Conservation (phyloP, 2,113 vertebrate genomes). For the Ursus arctos region DNA sequence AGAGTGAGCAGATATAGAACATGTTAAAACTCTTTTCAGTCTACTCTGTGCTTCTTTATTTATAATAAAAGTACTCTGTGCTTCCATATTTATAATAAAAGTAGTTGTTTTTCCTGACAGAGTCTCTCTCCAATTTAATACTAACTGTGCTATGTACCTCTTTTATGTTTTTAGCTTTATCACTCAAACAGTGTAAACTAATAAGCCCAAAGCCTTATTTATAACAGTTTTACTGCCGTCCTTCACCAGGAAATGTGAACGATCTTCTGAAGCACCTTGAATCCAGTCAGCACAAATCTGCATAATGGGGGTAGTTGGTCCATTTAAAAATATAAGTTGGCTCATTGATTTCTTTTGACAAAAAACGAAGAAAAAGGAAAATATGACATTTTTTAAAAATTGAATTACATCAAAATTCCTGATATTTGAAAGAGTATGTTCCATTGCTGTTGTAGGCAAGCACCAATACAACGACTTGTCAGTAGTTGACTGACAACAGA, state of each 20-base stretch:
- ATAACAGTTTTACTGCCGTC: not conserved
- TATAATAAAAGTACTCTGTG: not conserved
- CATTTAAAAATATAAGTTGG: not conserved
- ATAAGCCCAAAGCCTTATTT: not conserved
- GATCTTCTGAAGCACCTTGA: not conserved
- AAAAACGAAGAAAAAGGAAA: not conserved
- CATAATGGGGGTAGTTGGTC: not conserved
- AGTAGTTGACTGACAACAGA: not conserved
- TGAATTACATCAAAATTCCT: not conserved
- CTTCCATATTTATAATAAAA: not conserved
- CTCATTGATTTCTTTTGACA: not conserved
- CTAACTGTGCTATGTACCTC: not conserved
- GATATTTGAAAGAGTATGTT: not conserved
- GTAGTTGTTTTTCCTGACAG: not conserved
- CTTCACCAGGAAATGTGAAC: not conserved
- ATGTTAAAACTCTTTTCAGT: not conserved
- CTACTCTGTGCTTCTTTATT: not conserved
- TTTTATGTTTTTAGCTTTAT: not conserved
- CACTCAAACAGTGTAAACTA: not conserved
- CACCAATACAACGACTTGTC: not conserved
- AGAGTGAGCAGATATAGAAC: not conserved
- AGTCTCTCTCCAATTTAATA: not conserved
- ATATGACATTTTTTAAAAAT: not conserved
- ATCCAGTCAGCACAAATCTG: not conserved
- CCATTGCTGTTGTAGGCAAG: not conserved